Percentiles rank a stretch among this genome's conserved stretches.
phyloP scores from a whole-genome alignment of 2,888 invertebrate species.

The Oegoconia quadripuncta region DNA sequence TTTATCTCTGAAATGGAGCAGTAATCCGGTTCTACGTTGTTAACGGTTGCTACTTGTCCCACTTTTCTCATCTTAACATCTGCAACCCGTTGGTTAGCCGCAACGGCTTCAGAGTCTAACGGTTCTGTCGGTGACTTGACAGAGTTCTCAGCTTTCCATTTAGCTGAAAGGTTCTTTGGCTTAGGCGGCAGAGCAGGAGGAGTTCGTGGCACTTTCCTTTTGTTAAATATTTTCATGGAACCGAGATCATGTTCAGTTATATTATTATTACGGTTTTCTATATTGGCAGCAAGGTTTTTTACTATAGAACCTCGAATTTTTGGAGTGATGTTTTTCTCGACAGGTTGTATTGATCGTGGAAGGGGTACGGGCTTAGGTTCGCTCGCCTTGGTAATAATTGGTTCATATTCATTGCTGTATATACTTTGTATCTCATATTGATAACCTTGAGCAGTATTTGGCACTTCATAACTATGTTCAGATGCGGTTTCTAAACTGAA shows the following conservation, averaged over 20 bases:
- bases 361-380: conserved; percentile 55
- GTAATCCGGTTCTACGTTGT: conserved; percentile 83
- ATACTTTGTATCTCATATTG: conserved; percentile 82
- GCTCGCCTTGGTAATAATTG: conserved; percentile 78
- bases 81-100: conserved; percentile 79
- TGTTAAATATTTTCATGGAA: conserved; percentile 71
- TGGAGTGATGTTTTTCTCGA: conserved; percentile 50
- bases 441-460: conserved; percentile 74
- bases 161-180: conserved; percentile 85
- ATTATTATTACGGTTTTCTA: conserved; percentile 63
- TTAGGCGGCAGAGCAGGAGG: conserved; percentile 89
- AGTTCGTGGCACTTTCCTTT: conserved; percentile 80
- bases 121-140: conserved; percentile 62
- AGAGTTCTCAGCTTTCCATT: conserved; percentile 79
- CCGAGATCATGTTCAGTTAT: conserved; percentile 73
- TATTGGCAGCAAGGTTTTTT: conserved; percentile 72
- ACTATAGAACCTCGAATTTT: conserved; percentile 74
- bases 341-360: conserved; percentile 42
- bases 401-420: conserved; percentile 87
- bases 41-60: conserved; percentile 71
- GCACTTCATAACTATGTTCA: conserved; percentile 81
- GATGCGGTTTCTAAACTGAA: conserved; percentile 74
- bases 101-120: conserved; percentile 78
- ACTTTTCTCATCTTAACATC: conserved; percentile 76
- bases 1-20: conserved; percentile 88